phyloP scores from a whole-genome alignment of 1,140 invertebrate species.

The Paralvinella palmiformis region DNA sequence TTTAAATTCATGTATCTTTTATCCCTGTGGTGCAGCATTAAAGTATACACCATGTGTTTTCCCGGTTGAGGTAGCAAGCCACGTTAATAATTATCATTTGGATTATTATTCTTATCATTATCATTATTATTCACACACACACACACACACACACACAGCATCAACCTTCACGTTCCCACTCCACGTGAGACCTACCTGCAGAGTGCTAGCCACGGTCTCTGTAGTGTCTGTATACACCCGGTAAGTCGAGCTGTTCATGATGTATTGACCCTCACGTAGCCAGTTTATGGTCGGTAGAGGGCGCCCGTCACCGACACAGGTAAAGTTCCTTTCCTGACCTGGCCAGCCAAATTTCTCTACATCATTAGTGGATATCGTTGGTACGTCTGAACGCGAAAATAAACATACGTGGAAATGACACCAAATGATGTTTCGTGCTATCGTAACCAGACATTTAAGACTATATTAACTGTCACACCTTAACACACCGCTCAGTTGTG shows the following conservation, averaged over 20 bases:
- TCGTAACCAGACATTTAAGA: too few species aligned
- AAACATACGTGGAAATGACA: too few species aligned
- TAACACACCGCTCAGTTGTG: too few species aligned
- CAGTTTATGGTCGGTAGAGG: constrained; percentile 18
- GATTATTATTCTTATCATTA: too few species aligned
- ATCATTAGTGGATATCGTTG: neutral
- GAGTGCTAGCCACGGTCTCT: neutral
- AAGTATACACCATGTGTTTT: too few species aligned
- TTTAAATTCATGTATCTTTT: too few species aligned
- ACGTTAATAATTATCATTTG: neutral
- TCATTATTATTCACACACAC: too few species aligned
- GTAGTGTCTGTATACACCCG: neutral
- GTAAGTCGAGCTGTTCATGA: constrained; percentile 3
- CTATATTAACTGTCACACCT: too few species aligned
- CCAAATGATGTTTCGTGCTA: too few species aligned
- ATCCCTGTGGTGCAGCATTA: too few species aligned
- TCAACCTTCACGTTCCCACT: neutral
- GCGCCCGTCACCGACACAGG: constrained; percentile 7
- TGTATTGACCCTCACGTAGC: constrained; percentile 7
- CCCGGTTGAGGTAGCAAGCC: too few species aligned
- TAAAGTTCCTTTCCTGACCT: constrained; percentile 10
- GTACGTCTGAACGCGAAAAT: constrained; percentile 14
- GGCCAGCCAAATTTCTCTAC: constrained; percentile 6
- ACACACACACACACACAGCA: neutral
- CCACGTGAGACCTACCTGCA: neutral